These are phyloP conservation scores for Drosophila diplacantha DNA, from an alignment of 2,888 invertebrate species.

Conservation along the genomic window DNA sequence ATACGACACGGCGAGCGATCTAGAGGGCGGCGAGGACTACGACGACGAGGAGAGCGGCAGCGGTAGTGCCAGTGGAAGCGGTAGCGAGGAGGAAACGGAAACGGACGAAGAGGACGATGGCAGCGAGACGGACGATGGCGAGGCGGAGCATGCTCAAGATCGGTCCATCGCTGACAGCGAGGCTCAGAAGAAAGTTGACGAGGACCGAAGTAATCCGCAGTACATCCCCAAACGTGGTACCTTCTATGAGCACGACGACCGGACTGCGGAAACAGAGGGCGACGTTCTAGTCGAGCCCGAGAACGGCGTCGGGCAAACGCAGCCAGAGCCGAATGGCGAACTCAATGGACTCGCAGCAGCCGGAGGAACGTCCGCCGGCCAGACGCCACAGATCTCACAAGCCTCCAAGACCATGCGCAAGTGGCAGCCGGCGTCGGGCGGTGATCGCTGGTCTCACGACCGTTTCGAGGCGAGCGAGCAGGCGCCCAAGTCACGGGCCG, in stretches of 20 bases:
- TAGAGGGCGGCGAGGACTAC: slow-evolving; percentile 76
- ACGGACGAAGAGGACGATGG: slow-evolving; percentile 66
- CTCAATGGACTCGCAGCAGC: slow-evolving; percentile 65
- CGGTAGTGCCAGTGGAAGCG: slow-evolving; percentile 65
- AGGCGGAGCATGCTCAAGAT: slow-evolving; percentile 82
- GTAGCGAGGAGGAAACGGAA: slow-evolving; percentile 50
- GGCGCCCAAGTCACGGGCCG: slow-evolving; percentile 78
- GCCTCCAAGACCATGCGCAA: slow-evolving; percentile 77
- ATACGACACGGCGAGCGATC: slow-evolving; percentile 78
- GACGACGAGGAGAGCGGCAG: slow-evolving; percentile 66
- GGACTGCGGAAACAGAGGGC: slow-evolving; percentile 84
- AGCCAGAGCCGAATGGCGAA: slow-evolving; percentile 40
- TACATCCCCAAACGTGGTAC: slow-evolving; percentile 97
- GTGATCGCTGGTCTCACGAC: slow-evolving; percentile 91
- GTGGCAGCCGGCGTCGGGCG: slow-evolving; percentile 77
- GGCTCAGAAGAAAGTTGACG: slow-evolving; percentile 88
- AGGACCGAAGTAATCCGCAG: slow-evolving; percentile 96
- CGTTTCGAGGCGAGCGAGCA: slow-evolving; percentile 81
- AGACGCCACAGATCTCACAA: slow-evolving; percentile 72
- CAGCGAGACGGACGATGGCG: slow-evolving; percentile 77
- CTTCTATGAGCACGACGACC: slow-evolving; percentile 97
- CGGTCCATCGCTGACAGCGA: slow-evolving; percentile 80
- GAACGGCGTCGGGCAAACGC: slow-evolving; percentile 37
- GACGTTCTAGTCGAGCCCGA: slow-evolving; percentile 47
- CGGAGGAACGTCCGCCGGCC: slow-evolving; percentile 74